Conservation (phyloP, 2,888 invertebrate genomes). For the Mechanitis mazaeus region DNA sequence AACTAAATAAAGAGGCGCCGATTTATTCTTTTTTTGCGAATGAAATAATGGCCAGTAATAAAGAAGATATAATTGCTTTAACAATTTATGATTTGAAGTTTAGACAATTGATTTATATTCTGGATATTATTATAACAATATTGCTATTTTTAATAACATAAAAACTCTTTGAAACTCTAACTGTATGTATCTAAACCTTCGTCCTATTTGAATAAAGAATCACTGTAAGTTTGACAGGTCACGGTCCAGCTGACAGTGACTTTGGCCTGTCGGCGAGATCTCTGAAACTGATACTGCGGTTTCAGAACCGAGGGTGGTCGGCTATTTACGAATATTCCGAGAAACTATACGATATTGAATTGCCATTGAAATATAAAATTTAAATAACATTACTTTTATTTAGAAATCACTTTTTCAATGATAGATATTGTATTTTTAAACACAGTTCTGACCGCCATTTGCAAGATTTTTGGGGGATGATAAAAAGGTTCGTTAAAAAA, state of each 20-base stretch:
- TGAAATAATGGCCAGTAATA: constrained; percentile 36
- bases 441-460: too few relatives aligned
- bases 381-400: constrained; percentile 10
- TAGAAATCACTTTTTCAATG: background rate
- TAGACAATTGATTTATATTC: too few relatives aligned
- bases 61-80: constrained; percentile 31
- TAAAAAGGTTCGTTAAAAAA: constrained; percentile 17
- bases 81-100: background rate
- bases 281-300: constrained; percentile 51
- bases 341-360: constrained; percentile 45
- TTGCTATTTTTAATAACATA: background rate
- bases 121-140: background rate
- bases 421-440: too few relatives aligned
- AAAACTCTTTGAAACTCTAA: background rate
- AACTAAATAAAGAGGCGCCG: constrained; percentile 42
- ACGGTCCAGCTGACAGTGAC: constrained; percentile 54
- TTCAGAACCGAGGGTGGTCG: constrained; percentile 48
- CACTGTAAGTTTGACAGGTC: constrained; percentile 39
- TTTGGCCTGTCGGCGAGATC: constrained; percentile 27
- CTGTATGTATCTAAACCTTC: background rate
- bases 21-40: constrained; percentile 58
- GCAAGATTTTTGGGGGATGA: background rate
- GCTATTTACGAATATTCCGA: constrained; percentile 51
- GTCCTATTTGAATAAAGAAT: constrained; percentile 26
- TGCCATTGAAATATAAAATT: constrained; percentile 32